phyloP scores from a whole-genome alignment of 2,113 vertebrate genomes.

The Corythornis madagascariensis region DNA sequence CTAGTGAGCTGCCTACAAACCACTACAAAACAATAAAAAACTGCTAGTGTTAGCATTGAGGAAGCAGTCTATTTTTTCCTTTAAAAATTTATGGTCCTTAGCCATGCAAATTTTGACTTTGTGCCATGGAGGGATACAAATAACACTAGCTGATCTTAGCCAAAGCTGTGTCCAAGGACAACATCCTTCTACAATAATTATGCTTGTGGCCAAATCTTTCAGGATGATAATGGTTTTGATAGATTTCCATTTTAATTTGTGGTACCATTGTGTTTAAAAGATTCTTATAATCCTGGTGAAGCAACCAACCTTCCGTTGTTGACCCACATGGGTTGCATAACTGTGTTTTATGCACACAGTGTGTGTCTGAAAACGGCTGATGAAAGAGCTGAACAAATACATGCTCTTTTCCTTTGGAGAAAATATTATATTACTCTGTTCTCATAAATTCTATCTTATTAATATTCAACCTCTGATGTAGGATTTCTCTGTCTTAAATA shows the following conservation, averaged over 20 bases:
- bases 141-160: constrained; percentile 25
- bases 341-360: constrained; percentile 33
- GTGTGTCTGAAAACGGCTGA: not conserved
- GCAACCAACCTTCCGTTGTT: constrained; percentile 48
- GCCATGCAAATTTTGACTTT: constrained; percentile 39
- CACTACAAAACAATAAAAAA: constrained; percentile 26
- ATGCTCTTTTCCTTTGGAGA: constrained; percentile 17
- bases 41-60: constrained; percentile 48
- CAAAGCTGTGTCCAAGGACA: constrained; percentile 47
- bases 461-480: constrained; percentile 34
- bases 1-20: not conserved
- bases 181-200: constrained; percentile 59
- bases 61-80: constrained; percentile 25
- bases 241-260: constrained; percentile 65
- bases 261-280: constrained; percentile 56
- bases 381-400: constrained; percentile 48
- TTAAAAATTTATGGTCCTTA: constrained; percentile 45
- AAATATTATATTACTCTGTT: not conserved
- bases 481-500: not conserved
- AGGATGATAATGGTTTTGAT: constrained; percentile 59
- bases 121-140: constrained; percentile 42
- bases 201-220: constrained; percentile 58
- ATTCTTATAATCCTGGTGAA: constrained; percentile 51
- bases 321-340: constrained; percentile 44
- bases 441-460: constrained; percentile 18